Percentiles rank a stretch among this genome's conserved stretches.
Evolutionary conservation across 2,113 vertebrate genomes (phyloP).

Genomic region (Dolichotis patagonum): DNA sequence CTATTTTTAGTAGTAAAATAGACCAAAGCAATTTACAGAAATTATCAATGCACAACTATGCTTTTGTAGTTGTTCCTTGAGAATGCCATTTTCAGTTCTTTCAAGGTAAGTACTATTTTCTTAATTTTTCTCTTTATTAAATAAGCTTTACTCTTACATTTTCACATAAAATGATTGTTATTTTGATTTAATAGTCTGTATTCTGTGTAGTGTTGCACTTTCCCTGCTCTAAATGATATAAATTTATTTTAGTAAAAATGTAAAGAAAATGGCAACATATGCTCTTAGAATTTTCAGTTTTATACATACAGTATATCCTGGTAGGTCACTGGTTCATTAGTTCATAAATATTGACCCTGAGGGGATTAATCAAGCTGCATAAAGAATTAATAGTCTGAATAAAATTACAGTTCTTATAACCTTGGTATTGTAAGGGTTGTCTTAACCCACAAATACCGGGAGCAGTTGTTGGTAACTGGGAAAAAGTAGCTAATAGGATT

Average conservation of each 20-base stretch:
- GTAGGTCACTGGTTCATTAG: conserved; percentile 35
- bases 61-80: background rate
- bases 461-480: background rate
- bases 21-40: background rate
- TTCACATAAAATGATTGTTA: background rate
- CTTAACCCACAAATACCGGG: background rate
- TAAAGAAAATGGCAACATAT: background rate
- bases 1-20: background rate
- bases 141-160: background rate
- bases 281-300: conserved; percentile 11
- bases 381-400: conserved; percentile 56
- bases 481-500: background rate
- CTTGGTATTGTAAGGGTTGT: background rate
- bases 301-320: conserved; percentile 7
- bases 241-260: conserved; percentile 24
- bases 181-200: background rate
- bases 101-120: background rate
- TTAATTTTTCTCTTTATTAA: conserved; percentile 29
- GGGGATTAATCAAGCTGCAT: conserved; percentile 57
- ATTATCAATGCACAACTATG: background rate
- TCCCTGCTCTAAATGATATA: conserved; percentile 36
- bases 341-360: background rate
- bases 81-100: background rate
- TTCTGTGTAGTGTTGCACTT: conserved; percentile 30
- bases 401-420: conserved; percentile 19